A percentile compares a stretch with the other conserved stretches of the same genome.
Conservation (phyloP, 1,140 invertebrate species). For the Diuraphis noxia region DNA sequence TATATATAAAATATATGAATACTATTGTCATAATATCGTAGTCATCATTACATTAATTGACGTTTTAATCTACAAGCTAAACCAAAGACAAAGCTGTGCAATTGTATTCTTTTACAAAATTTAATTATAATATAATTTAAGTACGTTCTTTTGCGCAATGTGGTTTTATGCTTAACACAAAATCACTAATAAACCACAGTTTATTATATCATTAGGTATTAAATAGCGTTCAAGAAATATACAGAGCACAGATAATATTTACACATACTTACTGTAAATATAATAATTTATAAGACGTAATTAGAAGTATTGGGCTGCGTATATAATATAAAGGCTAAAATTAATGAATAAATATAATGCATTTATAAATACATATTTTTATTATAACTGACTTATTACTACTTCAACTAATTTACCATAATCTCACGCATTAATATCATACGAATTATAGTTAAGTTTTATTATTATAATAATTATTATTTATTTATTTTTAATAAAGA, state of each 20-base stretch:
- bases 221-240: conserved; percentile 21
- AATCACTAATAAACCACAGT: background rate
- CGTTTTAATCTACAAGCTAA: conserved; percentile 33
- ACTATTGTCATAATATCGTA: conserved; percentile 35
- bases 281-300: background rate
- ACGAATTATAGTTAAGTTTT: background rate
- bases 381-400: background rate
- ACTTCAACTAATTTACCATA: conserved; percentile 12
- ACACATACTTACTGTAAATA: conserved; percentile 7
- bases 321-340: conserved; percentile 5
- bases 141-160: background rate
- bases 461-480: background rate
- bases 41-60: conserved; percentile 38
- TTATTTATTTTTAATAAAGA: background rate
- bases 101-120: background rate
- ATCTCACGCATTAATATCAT: conserved; percentile 7
- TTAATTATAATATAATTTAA: conserved; percentile 5
- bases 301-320: background rate
- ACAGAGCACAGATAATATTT: conserved; percentile 18
- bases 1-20: conserved; percentile 27
- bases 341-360: conserved; percentile 3
- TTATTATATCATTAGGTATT: background rate
- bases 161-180: background rate
- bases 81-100: conserved; percentile 8
- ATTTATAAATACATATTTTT: conserved; percentile 1